Evolutionary conservation across 2,888 invertebrate species (phyloP).

Genomic region (Nephrotoma guestfalica): DNA sequence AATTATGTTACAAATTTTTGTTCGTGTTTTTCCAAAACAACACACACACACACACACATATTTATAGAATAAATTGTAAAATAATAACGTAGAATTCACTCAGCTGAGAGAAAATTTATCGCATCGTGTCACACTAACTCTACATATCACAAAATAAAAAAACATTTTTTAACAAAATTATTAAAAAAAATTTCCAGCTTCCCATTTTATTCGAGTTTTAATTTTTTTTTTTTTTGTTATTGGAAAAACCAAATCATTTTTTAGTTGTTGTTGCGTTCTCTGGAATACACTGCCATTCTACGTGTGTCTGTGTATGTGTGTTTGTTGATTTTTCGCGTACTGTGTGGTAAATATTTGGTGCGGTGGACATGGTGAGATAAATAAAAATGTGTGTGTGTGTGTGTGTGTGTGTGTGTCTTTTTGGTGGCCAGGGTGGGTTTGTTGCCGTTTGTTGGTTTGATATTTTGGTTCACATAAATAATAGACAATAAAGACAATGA

Average conservation of each 20-base stretch:
- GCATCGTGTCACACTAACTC: slow-evolving; percentile 1
- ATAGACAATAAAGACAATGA: background rate
- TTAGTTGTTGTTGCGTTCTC: background rate
- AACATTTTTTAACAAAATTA: background rate
- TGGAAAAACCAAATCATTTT: background rate
- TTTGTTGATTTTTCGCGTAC: slow-evolving; percentile 3
- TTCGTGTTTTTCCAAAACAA: background rate
- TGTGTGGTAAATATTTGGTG: background rate
- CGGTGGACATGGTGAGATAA: background rate
- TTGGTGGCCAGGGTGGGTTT: background rate
- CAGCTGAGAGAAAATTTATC: background rate
- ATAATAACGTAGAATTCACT: background rate
- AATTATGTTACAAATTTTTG: background rate
- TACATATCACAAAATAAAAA: background rate
- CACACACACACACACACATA: background rate
- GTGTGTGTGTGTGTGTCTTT: background rate
- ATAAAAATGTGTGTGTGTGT: background rate
- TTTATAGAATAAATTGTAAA: background rate
- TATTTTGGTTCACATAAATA: background rate
- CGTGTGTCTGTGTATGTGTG: background rate
- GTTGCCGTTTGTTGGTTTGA: background rate
- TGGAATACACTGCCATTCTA: background rate
- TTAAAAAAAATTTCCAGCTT: background rate
- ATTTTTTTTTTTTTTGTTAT: background rate
- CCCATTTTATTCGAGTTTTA: background rate